Base-by-base conservation (phyloP, 2,797 vertebrate genomes). In the Mus minutoides region DNA sequence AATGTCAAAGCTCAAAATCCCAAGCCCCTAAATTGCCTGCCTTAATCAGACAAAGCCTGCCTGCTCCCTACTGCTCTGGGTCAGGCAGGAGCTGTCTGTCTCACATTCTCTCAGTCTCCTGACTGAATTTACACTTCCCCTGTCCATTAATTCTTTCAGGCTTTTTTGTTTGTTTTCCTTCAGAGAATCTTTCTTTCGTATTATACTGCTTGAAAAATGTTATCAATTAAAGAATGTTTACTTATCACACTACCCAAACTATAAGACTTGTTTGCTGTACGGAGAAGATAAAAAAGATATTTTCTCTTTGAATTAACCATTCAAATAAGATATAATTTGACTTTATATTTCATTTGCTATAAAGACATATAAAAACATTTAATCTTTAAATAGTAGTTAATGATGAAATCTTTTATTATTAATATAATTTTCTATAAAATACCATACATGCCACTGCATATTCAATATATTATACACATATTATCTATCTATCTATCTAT, bases 1-100 rank as follows among this genome's bases (percentile, higher is more conserved):
- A 95, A 96, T 96, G 92, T 97, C 96, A 92, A 95, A 97, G 62
- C 95, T 96, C 71, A 94, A 89, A 95, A 95, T 96, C 93, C 78
- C 60, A 94, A 96, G 64, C 77, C 46, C 97, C 60, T 95, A 85
- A 95, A 97, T 96, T 96, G 76, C 52, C 13, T 91, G 64, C 88
- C 71, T 95, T 93, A 92, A 93, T 96, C 91, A 97, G 77, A 49
- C 69, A 91, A 24, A 34, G 14, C 26, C 78, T 93, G 62, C 77
- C 85, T 91, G 56, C 46, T 24, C 21, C 79, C 29, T 3, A 62
- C 88, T 52, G 75, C 79, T 92, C 37, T 64, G 69, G 19, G 75
- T 96, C 69, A 80, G 46, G 34, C 82, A 80, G 37, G 37, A 83
- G 43, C 78, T 96, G 62, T 37, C 71, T 87, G 24, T 91, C 54